phyloP scores from a whole-genome alignment of 1,140 invertebrate genomes.

The Vollenhovia emeryi region DNA sequence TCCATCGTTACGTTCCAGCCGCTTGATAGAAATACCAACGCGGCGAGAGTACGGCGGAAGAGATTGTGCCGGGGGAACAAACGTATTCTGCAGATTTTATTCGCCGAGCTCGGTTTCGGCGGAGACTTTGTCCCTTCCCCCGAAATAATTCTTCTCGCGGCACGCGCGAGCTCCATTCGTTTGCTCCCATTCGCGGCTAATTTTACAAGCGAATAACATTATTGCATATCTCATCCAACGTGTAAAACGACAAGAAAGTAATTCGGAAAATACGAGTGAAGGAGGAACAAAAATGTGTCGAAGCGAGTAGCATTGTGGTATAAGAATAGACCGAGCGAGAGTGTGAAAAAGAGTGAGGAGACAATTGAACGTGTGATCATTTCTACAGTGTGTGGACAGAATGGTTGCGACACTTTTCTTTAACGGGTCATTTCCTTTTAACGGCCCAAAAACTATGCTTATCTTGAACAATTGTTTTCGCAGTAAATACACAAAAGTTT shows the following conservation, averaged over 20 bases:
- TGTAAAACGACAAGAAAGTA: background rate
- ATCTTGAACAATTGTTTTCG: too few relatives aligned
- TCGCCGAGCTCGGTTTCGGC: background rate
- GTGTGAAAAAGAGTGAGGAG: too few relatives aligned
- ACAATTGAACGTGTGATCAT: too few relatives aligned
- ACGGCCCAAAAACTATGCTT: too few relatives aligned
- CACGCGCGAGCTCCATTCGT: background rate
- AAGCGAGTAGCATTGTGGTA: too few relatives aligned
- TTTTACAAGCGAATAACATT: background rate
- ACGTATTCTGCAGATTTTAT: background rate
- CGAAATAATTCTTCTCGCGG: background rate
- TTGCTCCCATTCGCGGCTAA: background rate
- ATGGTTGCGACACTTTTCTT: too few relatives aligned
- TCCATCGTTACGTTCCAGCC: conserved; percentile 15
- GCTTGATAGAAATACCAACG: conserved; percentile 28
- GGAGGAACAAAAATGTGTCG: too few relatives aligned
- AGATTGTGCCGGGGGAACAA: background rate
- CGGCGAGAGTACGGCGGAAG: background rate
- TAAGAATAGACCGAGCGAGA: too few relatives aligned
- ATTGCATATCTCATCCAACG: background rate
- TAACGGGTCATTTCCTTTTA: too few relatives aligned
- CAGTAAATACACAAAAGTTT: too few relatives aligned
- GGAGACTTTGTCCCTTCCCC: background rate
- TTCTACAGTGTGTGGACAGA: too few relatives aligned
- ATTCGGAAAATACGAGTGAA: too few relatives aligned